Base-by-base conservation (phyloP, 1,140 invertebrate genomes). In the Spodoptera litura region DNA sequence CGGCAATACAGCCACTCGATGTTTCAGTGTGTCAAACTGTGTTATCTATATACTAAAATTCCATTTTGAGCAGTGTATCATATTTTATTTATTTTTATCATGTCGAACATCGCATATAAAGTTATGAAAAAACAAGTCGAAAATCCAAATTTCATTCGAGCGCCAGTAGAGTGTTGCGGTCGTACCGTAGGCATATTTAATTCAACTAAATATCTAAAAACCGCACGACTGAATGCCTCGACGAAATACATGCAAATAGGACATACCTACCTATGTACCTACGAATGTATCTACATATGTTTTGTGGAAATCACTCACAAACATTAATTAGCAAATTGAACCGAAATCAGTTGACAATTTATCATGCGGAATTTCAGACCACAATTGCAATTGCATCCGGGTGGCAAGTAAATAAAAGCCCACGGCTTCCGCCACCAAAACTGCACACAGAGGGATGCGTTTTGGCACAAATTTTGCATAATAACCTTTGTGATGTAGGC, bases 381-480 rank as follows among this genome's bases (percentile, higher is more conserved):
- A 66, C 83, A 87, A 83, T 83, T 82, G 83, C 83, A 81, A 83
- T 83, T 79, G 78, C 81, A 83, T 79, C 81, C 82, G 79, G 80
- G 81, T 73, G 66, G 71, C 82, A 79, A 81, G 83, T 86, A 85
- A 88, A 87, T 89, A 89, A 85, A 87, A 76, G 81, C 76, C 79
- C 73, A 76, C 81, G 80, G 82, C 78, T 84, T 85, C 85, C 83
- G 83, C 78, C 81, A 83, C 78, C 59, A 79, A 82, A 87, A 84
- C 83, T 83, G 82, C 80, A 79, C 83, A 81, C 82, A 76, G 75
- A 80, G 81, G 70, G 79, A 81, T 83, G 82, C 78, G 83, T 89
- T 89, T 89, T 87, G 86, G 86, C 87, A 87, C 83, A 84, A 81
- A 87, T 87, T 87, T 87, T 83, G 86, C 87, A 89, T 89, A 87